A percentile compares a stretch with the other conserved stretches of the same genome.
These are phyloP conservation scores for Meloidogyne chitwoodi DNA, from an alignment of 1,140 invertebrate species.

Conservation along the genomic window DNA sequence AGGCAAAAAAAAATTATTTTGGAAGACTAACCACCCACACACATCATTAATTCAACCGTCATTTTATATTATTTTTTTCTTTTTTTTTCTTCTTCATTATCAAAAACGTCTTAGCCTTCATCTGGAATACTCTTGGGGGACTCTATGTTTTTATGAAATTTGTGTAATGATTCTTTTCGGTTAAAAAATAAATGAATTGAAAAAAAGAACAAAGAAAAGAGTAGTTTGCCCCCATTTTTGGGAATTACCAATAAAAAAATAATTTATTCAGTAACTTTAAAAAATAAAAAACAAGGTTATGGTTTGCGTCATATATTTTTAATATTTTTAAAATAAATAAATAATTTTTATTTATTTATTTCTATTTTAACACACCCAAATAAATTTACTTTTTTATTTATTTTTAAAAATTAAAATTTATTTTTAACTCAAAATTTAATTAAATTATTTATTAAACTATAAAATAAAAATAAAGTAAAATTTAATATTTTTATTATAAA, in stretches of 20 bases:
- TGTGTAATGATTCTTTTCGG: neutral
- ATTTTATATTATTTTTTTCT: neutral
- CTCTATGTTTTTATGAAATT: too few relatives aligned
- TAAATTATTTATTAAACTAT: too few relatives aligned
- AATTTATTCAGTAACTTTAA: neutral
- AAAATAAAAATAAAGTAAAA: too few relatives aligned
- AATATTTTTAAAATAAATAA: neutral
- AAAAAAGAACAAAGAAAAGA: neutral
- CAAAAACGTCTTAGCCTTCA: neutral
- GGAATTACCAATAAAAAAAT: neutral
- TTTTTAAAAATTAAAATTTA: too few relatives aligned
- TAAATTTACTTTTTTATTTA: too few relatives aligned
- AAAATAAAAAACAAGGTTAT: neutral
- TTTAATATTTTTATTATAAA: too few relatives aligned
- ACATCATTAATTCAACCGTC: neutral
- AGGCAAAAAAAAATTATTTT: neutral
- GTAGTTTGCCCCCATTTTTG: neutral
- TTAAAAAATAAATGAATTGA: neutral
- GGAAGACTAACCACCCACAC: neutral
- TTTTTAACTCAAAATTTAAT: too few relatives aligned
- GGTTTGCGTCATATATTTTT: neutral
- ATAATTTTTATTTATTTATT: neutral
- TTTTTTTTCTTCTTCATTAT: neutral
- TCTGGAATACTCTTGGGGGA: neutral
- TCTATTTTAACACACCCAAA: too few relatives aligned